These are phyloP conservation scores for Antrozous pallidus DNA, from an alignment of 2,797 vertebrate genomes.

Conservation along the genomic window DNA sequence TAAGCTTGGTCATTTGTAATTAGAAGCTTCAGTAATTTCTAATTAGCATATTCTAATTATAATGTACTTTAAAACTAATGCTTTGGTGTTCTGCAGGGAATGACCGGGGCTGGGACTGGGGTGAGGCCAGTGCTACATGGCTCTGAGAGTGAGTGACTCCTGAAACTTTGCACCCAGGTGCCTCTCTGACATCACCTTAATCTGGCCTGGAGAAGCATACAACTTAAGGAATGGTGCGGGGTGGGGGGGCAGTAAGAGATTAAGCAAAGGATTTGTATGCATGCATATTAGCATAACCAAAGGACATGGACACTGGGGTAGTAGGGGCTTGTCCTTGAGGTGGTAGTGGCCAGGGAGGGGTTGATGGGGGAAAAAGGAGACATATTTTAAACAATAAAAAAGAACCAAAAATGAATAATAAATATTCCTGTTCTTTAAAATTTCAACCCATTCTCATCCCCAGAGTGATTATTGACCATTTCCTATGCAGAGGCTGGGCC, in stretches of 20 bases:
- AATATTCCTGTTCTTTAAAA: not conserved
- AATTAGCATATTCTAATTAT: not conserved
- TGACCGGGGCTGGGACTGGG: not conserved
- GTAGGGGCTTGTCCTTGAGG: too few relatives aligned
- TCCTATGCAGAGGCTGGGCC: not conserved
- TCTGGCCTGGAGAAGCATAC: not conserved
- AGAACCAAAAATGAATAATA: not conserved
- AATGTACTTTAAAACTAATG: not conserved
- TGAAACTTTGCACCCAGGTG: not conserved
- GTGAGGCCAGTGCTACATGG: fast-evolving
- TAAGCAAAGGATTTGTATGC: too few relatives aligned
- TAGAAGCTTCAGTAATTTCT: not conserved
- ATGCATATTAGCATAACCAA: too few relatives aligned
- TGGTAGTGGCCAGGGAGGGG: too few relatives aligned
- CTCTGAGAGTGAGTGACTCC: not conserved
- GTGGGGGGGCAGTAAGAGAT: too few relatives aligned
- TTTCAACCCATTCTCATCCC: not conserved
- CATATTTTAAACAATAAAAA: too few relatives aligned
- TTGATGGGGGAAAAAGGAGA: too few relatives aligned
- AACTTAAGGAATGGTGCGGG: not conserved
- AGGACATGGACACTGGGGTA: too few relatives aligned
- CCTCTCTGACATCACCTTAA: not conserved
- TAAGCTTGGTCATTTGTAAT: not conserved
- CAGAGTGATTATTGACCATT: not conserved
- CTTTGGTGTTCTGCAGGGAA: not conserved